These are phyloP conservation scores for Sebastes dallii DNA, from an alignment of 2,797 vertebrate species.

Conservation along the genomic window DNA sequence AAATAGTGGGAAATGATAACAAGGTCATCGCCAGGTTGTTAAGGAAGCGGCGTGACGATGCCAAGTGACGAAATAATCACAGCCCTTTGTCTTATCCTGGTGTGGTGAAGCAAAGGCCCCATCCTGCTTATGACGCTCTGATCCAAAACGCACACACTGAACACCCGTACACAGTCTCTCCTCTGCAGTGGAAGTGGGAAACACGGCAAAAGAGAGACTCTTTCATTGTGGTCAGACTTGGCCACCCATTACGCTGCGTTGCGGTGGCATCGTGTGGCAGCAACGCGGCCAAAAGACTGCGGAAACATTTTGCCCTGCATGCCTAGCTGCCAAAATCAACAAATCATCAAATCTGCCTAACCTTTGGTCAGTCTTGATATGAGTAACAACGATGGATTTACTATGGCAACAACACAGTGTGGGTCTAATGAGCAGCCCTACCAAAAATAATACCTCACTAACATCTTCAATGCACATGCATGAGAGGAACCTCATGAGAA, in stretches of 20 bases:
- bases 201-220: constrained; percentile 65
- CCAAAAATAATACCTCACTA: constrained; percentile 35
- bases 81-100: constrained; percentile 15
- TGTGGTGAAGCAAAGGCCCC: not conserved
- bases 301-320: constrained; percentile 66
- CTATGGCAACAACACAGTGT: constrained; percentile 55
- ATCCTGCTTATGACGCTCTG: not conserved
- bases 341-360: constrained; percentile 67
- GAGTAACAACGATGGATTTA: constrained; percentile 54
- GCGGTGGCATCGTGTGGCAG: constrained; percentile 72
- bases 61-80: constrained; percentile 41
- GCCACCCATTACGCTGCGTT: constrained; percentile 75
- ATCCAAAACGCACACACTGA: not conserved
- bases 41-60: constrained; percentile 17
- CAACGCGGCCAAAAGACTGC: constrained; percentile 61
- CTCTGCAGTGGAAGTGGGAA: constrained; percentile 71
- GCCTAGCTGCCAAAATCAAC: constrained; percentile 71
- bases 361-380: constrained; percentile 35
- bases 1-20: constrained; percentile 40
- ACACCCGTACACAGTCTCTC: constrained; percentile 25
- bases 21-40: constrained; percentile 8
- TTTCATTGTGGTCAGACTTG: constrained; percentile 75
- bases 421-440: constrained; percentile 41
- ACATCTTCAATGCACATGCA: constrained; percentile 16
- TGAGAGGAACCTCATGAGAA: constrained; percentile 30